Evolutionary conservation across 2,888 invertebrate genomes (phyloP), one percentile per base, ranked within the genome.

Genomic region (Agonopterix alstromeriana): DNA sequence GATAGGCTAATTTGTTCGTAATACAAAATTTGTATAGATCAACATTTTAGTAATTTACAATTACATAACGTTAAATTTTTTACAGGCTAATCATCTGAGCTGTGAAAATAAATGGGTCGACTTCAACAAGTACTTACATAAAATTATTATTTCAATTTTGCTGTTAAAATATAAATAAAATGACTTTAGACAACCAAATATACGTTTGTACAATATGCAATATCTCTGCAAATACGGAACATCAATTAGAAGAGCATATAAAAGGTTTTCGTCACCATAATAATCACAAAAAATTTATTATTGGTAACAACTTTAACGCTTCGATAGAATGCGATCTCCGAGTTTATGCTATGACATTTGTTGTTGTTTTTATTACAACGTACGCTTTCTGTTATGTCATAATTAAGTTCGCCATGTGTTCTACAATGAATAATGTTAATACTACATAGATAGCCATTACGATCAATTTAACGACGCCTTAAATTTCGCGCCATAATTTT

Each of bases 401-500:
- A 54, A 67, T 71, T 50, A 66, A 55, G 58, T 66, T 71, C 52
- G 61, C 50, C 55, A 57, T 62, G 54, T 71, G 60, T 51, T 50
- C 35, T 48, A 53, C 49, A 52, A 60, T 45, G 53, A 55, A 48
- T 51, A 43, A 27, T 52, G 69, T 70, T 67, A 68, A 51, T 64
- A 63, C 67, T 66, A 65, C 68, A 65, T 43, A 43, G 36, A 63
- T 60, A 62, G 73, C 70, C 73, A 75, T 73, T 70, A 67, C 70
- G 59, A 67, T 64, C 64, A 65, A 69, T 73, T 74, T 83, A 80
- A 82, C 68, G 74, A 69, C 65, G 67, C 81, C 82, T 89, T 82
- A 86, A 88, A 89, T 87, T 88, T 89, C 84, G 87, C 89, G 89
- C 89, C 86, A 85, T 80, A 78, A 84, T 85, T 89, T 87, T 88